These are phyloP conservation scores for Sipha flava DNA, from an alignment of 1,140 invertebrate genomes.

Conservation along the genomic window DNA sequence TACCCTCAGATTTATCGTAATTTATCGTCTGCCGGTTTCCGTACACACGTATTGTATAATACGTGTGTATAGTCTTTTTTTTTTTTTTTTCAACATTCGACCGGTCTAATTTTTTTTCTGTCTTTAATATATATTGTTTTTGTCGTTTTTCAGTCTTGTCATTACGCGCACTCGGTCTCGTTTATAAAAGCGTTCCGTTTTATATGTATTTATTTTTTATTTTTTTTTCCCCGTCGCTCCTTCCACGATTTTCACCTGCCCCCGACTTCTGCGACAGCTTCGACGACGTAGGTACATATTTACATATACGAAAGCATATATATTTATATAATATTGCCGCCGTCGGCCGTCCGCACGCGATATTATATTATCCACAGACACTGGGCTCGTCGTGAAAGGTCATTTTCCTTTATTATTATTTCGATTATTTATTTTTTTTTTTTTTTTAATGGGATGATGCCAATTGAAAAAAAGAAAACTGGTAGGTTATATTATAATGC, in stretches of 20 bases:
- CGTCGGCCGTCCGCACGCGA: not conserved
- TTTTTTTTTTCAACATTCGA: not conserved
- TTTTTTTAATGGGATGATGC: not conserved
- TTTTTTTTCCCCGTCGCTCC: not conserved
- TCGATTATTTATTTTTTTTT: not conserved
- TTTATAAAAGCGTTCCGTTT: not conserved
- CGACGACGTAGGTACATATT: not conserved
- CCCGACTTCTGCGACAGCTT: too few species aligned
- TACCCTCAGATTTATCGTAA: slow-evolving; percentile 15
- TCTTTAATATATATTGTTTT: not conserved
- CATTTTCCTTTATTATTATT: not conserved
- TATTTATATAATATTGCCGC: not conserved
- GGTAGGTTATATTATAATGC: not conserved
- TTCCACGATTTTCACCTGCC: slow-evolving; percentile 20
- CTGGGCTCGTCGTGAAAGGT: not conserved
- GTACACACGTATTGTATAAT: too few species aligned
- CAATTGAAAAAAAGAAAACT: not conserved
- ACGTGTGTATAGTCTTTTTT: too few species aligned
- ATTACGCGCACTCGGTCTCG: not conserved
- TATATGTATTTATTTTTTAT: not conserved
- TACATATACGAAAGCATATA: not conserved
- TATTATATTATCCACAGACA: not conserved
- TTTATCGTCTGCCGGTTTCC: not conserved
- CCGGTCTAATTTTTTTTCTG: not conserved
- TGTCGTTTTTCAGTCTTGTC: not conserved